Evolutionary conservation across 2,113 vertebrate species (phyloP).

Genomic region (Anhinga anhinga): DNA sequence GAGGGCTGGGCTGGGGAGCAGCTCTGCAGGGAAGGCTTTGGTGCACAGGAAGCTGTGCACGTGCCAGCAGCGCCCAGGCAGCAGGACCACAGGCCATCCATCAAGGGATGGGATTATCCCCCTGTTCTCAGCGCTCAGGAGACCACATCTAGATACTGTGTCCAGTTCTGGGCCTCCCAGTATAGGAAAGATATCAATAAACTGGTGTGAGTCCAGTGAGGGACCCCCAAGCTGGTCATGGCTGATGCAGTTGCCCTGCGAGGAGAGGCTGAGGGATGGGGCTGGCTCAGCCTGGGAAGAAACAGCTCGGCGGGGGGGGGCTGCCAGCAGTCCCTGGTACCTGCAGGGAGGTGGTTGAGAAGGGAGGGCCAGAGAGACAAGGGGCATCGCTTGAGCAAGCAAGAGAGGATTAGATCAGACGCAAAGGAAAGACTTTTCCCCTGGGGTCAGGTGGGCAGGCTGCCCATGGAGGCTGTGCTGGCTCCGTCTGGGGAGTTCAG

Average conservation of each 20-base stretch:
- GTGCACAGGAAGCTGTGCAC: neutral
- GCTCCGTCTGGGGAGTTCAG: fast-evolving
- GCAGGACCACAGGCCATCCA: neutral
- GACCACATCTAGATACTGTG: neutral
- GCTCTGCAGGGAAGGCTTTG: neutral
- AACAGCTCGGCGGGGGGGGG: fast-evolving
- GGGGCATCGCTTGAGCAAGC: neutral
- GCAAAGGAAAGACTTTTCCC: neutral
- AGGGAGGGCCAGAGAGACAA: neutral
- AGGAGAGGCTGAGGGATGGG: neutral
- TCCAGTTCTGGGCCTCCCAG: neutral
- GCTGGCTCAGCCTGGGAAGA: neutral
- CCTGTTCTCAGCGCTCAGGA: neutral
- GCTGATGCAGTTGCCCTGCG: neutral
- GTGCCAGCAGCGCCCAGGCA: neutral
- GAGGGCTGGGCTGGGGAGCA: neutral
- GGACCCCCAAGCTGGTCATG: neutral
- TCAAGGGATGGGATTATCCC: neutral
- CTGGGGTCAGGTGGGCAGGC: neutral
- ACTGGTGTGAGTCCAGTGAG: neutral
- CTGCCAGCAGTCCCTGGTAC: fast-evolving
- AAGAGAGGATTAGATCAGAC: neutral
- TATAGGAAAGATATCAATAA: neutral
- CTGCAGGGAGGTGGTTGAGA: fast-evolving
- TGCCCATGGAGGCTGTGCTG: neutral